Evolutionary conservation across 1,140 invertebrate genomes (phyloP), one percentile per base, ranked within the genome.

Genomic region (Euglossa dilemma): DNA sequence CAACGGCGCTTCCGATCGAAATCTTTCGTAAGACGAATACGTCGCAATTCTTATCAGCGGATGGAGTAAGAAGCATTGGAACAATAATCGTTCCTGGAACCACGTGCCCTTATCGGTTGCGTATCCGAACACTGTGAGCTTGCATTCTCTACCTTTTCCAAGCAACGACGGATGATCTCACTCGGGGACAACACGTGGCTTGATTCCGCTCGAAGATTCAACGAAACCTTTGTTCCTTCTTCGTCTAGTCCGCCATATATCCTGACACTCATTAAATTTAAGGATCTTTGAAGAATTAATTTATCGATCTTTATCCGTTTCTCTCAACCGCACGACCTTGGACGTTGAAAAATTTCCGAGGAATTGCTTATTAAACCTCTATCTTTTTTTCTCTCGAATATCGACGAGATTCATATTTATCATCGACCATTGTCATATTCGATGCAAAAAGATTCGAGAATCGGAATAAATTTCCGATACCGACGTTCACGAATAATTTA

Each of bases 11-110:
- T 43, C 56, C 47, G 20, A 47, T 61, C 43, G 54, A 61, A 70
- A 45, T 80, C 77, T 80, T 71, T 71, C 77, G 56, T 61, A 80
- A 80, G 43, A 36, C 52, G 77, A 61, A 28, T 36, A 71, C 67
- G 45, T 47, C 16, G 56, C 45, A 52, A 61, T 71, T 20, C 56
- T 80, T 80, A 71, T 80, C 77, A 63, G 7, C 20, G 64, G 47
- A 25, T 52, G 54, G 50, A 79, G 64, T 52, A 61, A 71, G 66
- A 59, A 70, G 18, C 54, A 36, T 50, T n/a, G 25, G 2, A 59
- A 57, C 67, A 54, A 70, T 43, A 70, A 80, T 71, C 14, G 67
- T 80, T 80, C 77, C 43, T 36, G 54, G 67, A 71, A 80, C 47
- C 28, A 6, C 6, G 20, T 18, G 45, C 45, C 45, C 47, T 71